Base-by-base conservation (phyloP, 2,888 invertebrate genomes). In the Apamea epomidion region DNA sequence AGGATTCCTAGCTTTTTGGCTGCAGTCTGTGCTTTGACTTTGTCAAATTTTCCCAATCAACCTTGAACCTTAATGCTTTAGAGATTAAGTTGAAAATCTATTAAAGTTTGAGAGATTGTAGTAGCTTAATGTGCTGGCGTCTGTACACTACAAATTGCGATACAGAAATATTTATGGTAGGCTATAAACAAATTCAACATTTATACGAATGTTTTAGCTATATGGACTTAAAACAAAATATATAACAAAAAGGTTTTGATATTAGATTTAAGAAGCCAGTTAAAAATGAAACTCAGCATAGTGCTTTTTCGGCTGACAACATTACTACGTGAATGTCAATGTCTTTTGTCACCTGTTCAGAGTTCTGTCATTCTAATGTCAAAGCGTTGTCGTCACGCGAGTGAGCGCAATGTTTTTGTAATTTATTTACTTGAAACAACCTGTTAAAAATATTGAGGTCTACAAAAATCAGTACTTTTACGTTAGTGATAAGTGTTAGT, bases 321-420 rank as follows among this genome's bases (percentile, higher is more conserved):
- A 68, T 73, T 77, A 25, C 0, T 16, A 5, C 0, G 0, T 42
- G 2, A 62, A 71, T 60, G 60, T 76, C 45, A 75, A 42, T 79
- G 82, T 83, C 69, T 45, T 29, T 32, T 54, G 8, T 68, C 75
- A 73, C 68, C 83, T 72, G 83, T 64, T 62, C 25, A 18, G 7
- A 45, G 29, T 18, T 21, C n/a, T 85, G 83, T 81, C 89, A 65
- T 12, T 48, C 2, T 65, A n/a, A 81, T 79, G 83, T 88, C 88
- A 86, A 71, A 76, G 29, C 71, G 60, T 81, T 86, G 78, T 58
- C 62, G 65, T 81, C 78, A 80, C 65, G 60, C 69, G 42, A 80
- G 69, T 71, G 62, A 72, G 29, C 70, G 80, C 79, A 82, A 84
- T 89, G 89, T 86, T 89, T 90, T 89, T 84, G 85, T 83, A 82